Conservation (phyloP, 2,888 invertebrate genomes). For the Coenonympha glycerion region DNA sequence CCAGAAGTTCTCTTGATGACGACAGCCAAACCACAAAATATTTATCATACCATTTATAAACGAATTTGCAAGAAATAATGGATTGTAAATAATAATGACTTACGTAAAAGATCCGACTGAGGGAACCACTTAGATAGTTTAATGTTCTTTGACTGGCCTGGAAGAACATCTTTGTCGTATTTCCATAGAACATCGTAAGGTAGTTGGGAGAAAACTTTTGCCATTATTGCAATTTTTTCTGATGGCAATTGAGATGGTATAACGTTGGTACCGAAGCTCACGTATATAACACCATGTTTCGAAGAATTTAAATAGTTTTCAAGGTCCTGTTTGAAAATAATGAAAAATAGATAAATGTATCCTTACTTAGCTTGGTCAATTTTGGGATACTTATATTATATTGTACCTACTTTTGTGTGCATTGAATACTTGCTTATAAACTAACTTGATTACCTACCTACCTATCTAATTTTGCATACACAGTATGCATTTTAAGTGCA, state of each 20-base stretch:
- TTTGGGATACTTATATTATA: no score
- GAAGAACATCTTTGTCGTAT: constrained; percentile 41
- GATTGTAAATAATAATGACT: constrained; percentile 15
- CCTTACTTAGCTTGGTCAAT: no score
- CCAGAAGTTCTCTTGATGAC: no score
- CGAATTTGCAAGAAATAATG: no score
- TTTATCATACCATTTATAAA: no score
- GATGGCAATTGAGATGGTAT: constrained; percentile 26
- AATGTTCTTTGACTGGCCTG: constrained; percentile 40
- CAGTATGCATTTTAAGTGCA: no score
- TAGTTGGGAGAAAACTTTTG: constrained; percentile 37
- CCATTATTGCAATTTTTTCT: constrained; percentile 30
- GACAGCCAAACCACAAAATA: no score
- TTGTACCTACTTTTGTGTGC: no score
- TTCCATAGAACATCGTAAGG: constrained; percentile 53
- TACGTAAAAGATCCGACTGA: constrained; percentile 49
- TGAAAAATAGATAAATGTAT: background rate
- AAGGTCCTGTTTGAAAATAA: constrained; percentile 38
- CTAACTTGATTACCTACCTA: no score
- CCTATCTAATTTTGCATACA: no score
- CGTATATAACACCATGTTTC: constrained; percentile 44
- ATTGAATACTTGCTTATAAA: no score
- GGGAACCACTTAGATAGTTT: constrained; percentile 47
- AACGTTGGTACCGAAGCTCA: constrained; percentile 50
- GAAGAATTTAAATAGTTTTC: constrained; percentile 43